A percentile compares a stretch with the other conserved stretches of the same genome.
Evolutionary conservation across 2,113 vertebrate genomes (phyloP).

Genomic region (Chauna torquata): DNA sequence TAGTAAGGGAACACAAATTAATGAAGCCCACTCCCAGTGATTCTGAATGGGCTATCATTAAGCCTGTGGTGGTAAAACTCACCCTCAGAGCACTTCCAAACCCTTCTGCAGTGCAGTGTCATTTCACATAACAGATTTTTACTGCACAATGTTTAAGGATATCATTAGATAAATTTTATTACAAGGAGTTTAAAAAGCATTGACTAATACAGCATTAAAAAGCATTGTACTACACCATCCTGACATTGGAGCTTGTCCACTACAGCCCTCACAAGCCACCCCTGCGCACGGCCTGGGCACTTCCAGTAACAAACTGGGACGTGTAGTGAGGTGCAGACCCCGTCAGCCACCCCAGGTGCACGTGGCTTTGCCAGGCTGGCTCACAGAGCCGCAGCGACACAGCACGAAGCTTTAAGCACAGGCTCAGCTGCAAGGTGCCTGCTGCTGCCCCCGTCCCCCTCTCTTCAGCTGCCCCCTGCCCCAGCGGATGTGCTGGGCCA

Average conservation of each 20-base stretch:
- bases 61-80: too few relatives aligned
- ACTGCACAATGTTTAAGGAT: fast-evolving
- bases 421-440: not conserved
- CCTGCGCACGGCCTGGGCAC: too few relatives aligned
- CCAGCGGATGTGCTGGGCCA: too few relatives aligned
- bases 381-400: not conserved
- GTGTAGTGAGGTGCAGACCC: too few relatives aligned
- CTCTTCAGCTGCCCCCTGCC: not conserved
- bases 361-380: not conserved
- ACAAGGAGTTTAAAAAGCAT: not conserved
- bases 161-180: conserved; percentile 26
- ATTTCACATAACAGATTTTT: fast-evolving
- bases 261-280: too few relatives aligned
- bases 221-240: fast-evolving
- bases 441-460: too few relatives aligned
- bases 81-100: fast-evolving
- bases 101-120: too few relatives aligned
- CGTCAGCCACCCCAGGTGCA: too few relatives aligned
- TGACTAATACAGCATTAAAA: not conserved
- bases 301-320: not conserved
- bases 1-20: fast-evolving
- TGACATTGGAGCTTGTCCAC: not conserved
- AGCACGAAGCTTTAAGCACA: too few relatives aligned
- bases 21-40: fast-evolving
- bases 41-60: fast-evolving